phyloP scores from a whole-genome alignment of 2,113 vertebrate genomes.

The Gavia stellata region DNA sequence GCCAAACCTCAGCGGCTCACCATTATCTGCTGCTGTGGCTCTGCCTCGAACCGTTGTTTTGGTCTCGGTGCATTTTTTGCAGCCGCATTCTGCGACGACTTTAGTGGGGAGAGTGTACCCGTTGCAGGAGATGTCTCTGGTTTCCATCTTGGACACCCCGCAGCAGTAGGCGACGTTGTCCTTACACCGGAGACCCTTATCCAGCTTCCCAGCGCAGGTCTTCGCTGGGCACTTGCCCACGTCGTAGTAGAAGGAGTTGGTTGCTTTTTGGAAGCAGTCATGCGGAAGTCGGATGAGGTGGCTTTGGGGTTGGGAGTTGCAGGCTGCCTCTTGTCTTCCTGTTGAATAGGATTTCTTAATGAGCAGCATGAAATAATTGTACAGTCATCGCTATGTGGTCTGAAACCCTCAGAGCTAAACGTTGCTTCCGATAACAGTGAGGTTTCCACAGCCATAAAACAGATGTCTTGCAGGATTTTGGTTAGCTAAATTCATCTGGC shows the following conservation, averaged over 20 bases:
- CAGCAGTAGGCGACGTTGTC: conserved; percentile 88
- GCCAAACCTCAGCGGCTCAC: conserved; percentile 94
- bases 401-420: neutral
- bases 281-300: conserved; percentile 88
- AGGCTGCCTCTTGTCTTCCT: conserved; percentile 80
- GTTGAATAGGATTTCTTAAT: conserved; percentile 45
- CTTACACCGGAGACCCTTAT: conserved; percentile 86
- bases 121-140: conserved; percentile 79
- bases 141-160: conserved; percentile 84
- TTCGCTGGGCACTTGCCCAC: conserved; percentile 85
- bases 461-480: neutral
- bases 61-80: conserved; percentile 86
- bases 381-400: neutral
- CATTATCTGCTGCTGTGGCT: conserved; percentile 86
- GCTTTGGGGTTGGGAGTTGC: conserved; percentile 81
- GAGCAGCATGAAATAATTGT: neutral
- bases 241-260: conserved; percentile 86
- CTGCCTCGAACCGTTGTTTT: conserved; percentile 85
- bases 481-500: neutral
- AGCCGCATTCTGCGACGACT: conserved; percentile 83
- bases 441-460: neutral
- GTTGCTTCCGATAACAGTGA: neutral
- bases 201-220: conserved; percentile 82
- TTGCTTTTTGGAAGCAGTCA: conserved; percentile 90
- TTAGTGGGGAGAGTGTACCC: conserved; percentile 88